Base-by-base conservation (phyloP, 2,113 vertebrate genomes). In the Syngnathus floridae region DNA sequence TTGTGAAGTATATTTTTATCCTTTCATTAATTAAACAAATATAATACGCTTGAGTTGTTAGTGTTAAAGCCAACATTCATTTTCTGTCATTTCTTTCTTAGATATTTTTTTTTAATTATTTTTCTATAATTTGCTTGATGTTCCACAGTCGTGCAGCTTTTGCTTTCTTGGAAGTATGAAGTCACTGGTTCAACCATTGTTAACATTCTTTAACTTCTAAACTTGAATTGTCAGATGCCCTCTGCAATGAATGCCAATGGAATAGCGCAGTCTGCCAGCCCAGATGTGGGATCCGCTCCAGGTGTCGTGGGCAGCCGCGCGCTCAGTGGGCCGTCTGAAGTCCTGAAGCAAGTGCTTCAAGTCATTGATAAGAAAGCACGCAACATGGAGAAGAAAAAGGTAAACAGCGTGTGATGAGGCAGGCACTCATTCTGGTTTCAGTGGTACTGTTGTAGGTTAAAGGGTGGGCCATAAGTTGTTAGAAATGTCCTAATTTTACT, bases 311-410 rank as follows among this genome's bases (percentile, higher is more conserved):
- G 83, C 73, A 83, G 71, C 77, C 76, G 82, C 72, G 58, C 78
- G 72, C 63, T 79, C 14, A 71, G 75, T 60, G 87, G 80, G 54
- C 90, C 88, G 79, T 85, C 85, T 3, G 96, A 98, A 84, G 94
- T 95, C 65, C 90, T 97, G 91, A 96, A 96, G 88, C 96, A 98
- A 87, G 95, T 97, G 72, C 82, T 98, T 70, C 89, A 90, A 59
- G 92, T 98, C 69, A 93, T 98, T 55, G 96, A 98, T 71, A 98
- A 98, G 91, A 98, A 98, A 80, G 92, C 93, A 52, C 92, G 95
- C 65, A 98, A 96, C 85, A 92, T 98, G 87, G 96, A 97, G 77
- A 98, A 98, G 90, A 97, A 97, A 88, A 97, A 97, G 94, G 96
- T 97, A 76, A 84, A 69, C 6, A 7, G 16, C 16, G 19, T 59